Evolutionary conservation across 1,140 invertebrate genomes (phyloP), one percentile per base, ranked within the genome.

Genomic region (Maconellicoccus hirsutus): DNA sequence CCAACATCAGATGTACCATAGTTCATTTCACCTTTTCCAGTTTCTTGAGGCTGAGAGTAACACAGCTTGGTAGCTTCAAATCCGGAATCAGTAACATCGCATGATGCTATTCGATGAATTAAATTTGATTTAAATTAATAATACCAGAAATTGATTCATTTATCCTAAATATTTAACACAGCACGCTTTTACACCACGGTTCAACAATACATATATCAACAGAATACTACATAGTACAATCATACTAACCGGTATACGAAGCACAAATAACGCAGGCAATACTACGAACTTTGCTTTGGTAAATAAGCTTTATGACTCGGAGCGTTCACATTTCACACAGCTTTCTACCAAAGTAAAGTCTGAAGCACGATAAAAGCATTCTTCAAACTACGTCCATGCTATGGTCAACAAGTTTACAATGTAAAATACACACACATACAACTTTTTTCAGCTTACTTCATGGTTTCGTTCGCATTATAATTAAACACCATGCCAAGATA

Each of bases 221-320:
- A 19, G 16, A 14, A 6, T 52, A 16, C 42, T 52, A 52, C 42
- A 3, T 8, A 52, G 3, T 52, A 26, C 6, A 72, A 19, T 76
- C 75, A 70, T 76, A 76, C 12, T 76, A 70, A n/a, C 78, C 77
- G 21, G 75, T 71, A 25, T 70, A 66, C 22, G 59, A 33, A 70
- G 33, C n/a, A 69, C 23, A 25, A 66, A 59, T 59, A 22, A 66
- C 61, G 61, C 25, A 25, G 61, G 25, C 10, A 66, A 66, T 23
- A 81, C 81, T 88, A 84, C 74, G 76, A 78, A 82, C 77, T 83
- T 83, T 80, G 82, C 92, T 93, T 94, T 92, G 92, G 92, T 93
- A 92, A 92, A 91, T 87, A 90, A 92, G 90, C 90, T 91, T 89
- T 92, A 91, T 92, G 90, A 90, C 84, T 66, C 81, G 84, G 77